phyloP scores from a whole-genome alignment of 2,888 invertebrate species.

The Ennomos quercinarius region DNA sequence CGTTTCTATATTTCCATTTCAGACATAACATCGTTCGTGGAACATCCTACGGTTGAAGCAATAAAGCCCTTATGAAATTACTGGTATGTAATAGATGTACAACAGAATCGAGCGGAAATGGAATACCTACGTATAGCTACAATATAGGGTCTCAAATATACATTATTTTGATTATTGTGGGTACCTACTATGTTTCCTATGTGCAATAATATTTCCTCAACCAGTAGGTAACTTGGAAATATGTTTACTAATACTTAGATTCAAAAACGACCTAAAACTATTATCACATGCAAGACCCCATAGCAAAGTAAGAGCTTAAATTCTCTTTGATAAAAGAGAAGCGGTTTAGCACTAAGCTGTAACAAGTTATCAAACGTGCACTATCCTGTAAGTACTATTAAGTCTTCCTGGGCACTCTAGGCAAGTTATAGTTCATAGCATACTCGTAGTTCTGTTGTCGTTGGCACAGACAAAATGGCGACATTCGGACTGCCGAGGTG shows the following conservation, averaged over 20 bases:
- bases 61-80: conserved; percentile 7
- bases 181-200: neutral
- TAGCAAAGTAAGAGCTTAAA: neutral
- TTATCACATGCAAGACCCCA: neutral
- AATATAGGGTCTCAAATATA: too few relatives aligned
- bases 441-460: conserved; percentile 3
- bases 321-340: neutral
- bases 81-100: neutral
- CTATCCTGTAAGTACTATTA: too few relatives aligned
- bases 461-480: conserved; percentile 31
- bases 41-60: conserved; percentile 12
- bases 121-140: neutral
- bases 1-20: neutral
- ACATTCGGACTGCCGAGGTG: conserved; percentile 13
- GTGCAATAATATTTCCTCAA: neutral
- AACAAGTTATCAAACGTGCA: conserved; percentile 5
- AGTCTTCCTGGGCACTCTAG: conserved; percentile 10
- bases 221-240: conserved; percentile 1
- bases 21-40: too few relatives aligned
- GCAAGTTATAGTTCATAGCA: conserved; percentile 6
- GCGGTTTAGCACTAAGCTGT: conserved; percentile 11
- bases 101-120: neutral
- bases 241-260: neutral
- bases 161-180: too few relatives aligned
- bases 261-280: conserved; percentile 1